These are phyloP conservation scores for Cephalopholis sonnerati DNA, from an alignment of 2,113 vertebrate species.

Conservation along the genomic window DNA sequence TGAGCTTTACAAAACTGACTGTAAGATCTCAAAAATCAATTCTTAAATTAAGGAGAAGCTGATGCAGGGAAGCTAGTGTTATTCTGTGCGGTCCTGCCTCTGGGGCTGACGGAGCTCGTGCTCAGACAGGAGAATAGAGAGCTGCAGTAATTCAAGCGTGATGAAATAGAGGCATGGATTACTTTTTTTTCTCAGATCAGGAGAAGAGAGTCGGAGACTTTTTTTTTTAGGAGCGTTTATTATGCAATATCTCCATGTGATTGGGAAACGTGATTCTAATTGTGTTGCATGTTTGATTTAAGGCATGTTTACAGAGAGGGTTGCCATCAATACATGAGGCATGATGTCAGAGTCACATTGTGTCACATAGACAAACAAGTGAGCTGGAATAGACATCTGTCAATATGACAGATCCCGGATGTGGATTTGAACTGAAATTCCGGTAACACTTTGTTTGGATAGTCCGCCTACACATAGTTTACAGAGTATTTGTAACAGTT, in stretches of 20 bases:
- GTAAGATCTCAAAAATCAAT: constrained; percentile 40
- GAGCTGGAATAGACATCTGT: constrained; percentile 34
- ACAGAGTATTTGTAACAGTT: too few species aligned
- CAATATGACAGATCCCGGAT: constrained; percentile 68
- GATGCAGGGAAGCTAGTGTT: constrained; percentile 4
- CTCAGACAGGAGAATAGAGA: constrained; percentile 12
- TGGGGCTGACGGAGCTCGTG: constrained; percentile 11
- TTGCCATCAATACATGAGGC: constrained; percentile 19
- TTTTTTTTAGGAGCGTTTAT: constrained; percentile 28
- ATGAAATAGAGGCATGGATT: constrained; percentile 52
- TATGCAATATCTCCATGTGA: constrained; percentile 7
- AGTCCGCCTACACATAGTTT: too few species aligned
- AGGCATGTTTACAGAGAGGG: constrained; percentile 44
- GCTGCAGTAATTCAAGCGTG: constrained; percentile 43
- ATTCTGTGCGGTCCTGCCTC: constrained; percentile 18
- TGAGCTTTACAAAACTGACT: constrained; percentile 25
- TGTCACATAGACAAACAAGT: constrained; percentile 59
- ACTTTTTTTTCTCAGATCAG: constrained; percentile 26
- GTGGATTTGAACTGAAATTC: constrained; percentile 30
- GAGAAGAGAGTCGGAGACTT: background rate
- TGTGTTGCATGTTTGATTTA: constrained; percentile 6
- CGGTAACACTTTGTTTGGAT: too few species aligned
- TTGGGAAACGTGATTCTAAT: constrained; percentile 1
- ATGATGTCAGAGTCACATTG: background rate
- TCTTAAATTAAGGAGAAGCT: constrained; percentile 26